Evolutionary conservation across 2,888 invertebrate species (phyloP).

Genomic region (Synergus japonicus): DNA sequence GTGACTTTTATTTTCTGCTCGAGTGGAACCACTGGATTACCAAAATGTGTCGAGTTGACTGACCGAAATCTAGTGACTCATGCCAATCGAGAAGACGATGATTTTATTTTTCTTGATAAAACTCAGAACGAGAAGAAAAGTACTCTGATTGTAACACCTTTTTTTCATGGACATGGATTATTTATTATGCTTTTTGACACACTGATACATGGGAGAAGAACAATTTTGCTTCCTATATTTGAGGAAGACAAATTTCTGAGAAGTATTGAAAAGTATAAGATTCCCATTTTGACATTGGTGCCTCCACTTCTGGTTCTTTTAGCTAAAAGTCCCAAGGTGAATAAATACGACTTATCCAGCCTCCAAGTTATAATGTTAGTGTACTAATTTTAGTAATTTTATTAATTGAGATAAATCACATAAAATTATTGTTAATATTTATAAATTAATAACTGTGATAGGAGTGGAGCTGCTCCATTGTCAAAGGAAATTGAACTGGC

Average conservation of each 20-base stretch:
- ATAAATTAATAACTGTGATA: neutral
- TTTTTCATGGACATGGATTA: constrained; percentile 91
- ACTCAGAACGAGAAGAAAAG: constrained; percentile 77
- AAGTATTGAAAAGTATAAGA: constrained; percentile 84
- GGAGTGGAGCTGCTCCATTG: constrained; percentile 90
- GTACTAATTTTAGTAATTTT: neutral
- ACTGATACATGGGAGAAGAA: constrained; percentile 80
- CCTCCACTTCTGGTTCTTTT: constrained; percentile 92
- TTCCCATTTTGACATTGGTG: constrained; percentile 80
- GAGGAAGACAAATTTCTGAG: constrained; percentile 85
- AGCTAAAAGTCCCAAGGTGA: constrained; percentile 88
- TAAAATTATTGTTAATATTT: too few relatives aligned
- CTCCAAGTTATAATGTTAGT: constrained; percentile 81
- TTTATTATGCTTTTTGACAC: constrained; percentile 82
- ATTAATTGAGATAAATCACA: too few relatives aligned
- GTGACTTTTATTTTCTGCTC: constrained; percentile 80
- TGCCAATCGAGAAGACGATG: neutral
- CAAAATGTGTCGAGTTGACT: constrained; percentile 80
- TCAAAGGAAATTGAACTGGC: constrained; percentile 85
- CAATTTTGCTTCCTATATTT: constrained; percentile 83
- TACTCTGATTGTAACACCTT: constrained; percentile 79
- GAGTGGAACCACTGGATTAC: constrained; percentile 82
- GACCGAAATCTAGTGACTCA: constrained; percentile 77
- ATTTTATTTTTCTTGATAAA: constrained; percentile 71
- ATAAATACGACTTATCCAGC: constrained; percentile 86